Conservation (phyloP, 1,140 invertebrate genomes). For the Caenorhabditis tropicalis region DNA sequence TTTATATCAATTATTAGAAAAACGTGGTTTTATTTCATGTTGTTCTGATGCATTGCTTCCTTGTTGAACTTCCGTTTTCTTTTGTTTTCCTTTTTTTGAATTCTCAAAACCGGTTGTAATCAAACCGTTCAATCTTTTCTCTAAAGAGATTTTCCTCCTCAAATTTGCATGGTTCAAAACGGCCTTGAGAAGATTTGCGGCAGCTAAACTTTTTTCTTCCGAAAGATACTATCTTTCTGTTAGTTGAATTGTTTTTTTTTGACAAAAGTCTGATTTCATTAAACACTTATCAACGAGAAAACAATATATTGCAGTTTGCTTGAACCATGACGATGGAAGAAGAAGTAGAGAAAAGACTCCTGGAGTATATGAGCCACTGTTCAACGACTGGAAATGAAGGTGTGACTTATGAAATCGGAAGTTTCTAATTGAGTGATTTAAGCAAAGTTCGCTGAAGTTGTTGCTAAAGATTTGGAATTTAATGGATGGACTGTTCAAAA, state of each 20-base stretch:
- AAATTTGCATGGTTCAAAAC: conserved; percentile 21
- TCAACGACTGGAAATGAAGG: conserved; percentile 66
- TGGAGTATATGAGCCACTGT: conserved; percentile 64
- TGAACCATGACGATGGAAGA: conserved; percentile 27
- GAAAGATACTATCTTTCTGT: not conserved
- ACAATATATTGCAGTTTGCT: not conserved
- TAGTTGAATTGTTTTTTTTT: not conserved
- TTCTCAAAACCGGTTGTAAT: conserved; percentile 14
- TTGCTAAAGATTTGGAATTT: conserved; percentile 56
- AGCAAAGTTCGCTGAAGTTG: conserved; percentile 54
- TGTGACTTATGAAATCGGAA: not conserved
- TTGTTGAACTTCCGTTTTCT: not conserved
- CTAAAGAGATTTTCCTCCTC: not conserved
- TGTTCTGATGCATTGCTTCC: not conserved
- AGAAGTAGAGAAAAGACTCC: conserved; percentile 35
- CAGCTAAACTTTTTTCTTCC: not conserved
- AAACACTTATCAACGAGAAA: not conserved
- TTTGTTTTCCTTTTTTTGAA: not conserved
- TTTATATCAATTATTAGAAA: too few relatives aligned
- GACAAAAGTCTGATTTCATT: conserved; percentile 21
- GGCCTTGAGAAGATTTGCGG: not conserved
- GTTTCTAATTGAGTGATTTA: not conserved
- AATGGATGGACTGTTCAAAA: conserved; percentile 59
- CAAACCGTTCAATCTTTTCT: conserved; percentile 5
- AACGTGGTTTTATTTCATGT: not conserved